Evolutionary conservation across 2,888 invertebrate genomes (phyloP).

Genomic region (Ophion ventricosus): DNA sequence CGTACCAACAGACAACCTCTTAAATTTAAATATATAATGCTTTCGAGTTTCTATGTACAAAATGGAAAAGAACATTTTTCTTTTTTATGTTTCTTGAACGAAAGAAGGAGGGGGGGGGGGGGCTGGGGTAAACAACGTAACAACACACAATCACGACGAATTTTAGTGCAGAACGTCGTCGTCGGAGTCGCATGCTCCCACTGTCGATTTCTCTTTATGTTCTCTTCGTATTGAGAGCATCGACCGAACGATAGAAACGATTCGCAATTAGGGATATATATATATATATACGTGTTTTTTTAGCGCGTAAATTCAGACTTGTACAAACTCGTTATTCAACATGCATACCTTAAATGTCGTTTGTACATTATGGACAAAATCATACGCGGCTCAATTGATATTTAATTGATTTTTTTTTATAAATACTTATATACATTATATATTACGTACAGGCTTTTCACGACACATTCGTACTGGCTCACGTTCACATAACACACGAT

Average conservation of each 20-base stretch:
- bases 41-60: constrained; percentile 72
- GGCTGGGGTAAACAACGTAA: constrained; percentile 73
- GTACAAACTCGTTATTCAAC: constrained; percentile 15
- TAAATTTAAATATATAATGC: constrained; percentile 75
- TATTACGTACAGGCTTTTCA: constrained; percentile 31
- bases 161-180: constrained; percentile 44
- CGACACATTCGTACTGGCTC: constrained; percentile 61
- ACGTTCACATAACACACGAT: constrained; percentile 50
- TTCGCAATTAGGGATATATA: not conserved
- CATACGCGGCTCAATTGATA: constrained; percentile 23
- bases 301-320: not conserved
- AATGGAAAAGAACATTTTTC: not conserved
- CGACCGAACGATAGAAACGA: constrained; percentile 12
- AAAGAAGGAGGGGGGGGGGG: not conserved
- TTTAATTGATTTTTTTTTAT: constrained; percentile 44
- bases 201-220: constrained; percentile 26
- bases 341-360: not conserved
- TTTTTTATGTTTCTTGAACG: too few relatives aligned
- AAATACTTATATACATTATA: constrained; percentile 66
- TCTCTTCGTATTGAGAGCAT: constrained; percentile 15
- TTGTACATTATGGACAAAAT: constrained; percentile 21
- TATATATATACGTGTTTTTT: not conserved
- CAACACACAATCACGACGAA: constrained; percentile 74
- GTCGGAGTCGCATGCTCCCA: constrained; percentile 55
- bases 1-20: constrained; percentile 78